Evolutionary conservation across 2,797 vertebrate genomes (phyloP).

Genomic region (Phrynocephalus forsythii): DNA sequence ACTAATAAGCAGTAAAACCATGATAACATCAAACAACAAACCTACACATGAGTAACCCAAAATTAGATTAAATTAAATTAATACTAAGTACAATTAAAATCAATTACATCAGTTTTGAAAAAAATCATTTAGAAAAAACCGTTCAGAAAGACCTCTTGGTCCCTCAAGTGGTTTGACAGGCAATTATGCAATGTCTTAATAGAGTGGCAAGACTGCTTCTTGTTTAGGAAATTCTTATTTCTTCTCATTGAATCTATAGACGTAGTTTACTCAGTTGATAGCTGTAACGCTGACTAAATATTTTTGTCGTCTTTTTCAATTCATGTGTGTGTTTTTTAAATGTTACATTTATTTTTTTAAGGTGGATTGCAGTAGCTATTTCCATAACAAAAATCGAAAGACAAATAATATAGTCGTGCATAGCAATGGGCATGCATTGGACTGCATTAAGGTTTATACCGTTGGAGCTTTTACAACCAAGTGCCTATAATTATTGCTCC

Average conservation of each 20-base stretch:
- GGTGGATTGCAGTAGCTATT: not conserved
- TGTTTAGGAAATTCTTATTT: not conserved
- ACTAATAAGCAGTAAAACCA: too few species aligned
- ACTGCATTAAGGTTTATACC: not conserved
- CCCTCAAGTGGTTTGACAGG: too few species aligned
- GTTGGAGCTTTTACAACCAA: not conserved
- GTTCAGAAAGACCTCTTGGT: too few species aligned
- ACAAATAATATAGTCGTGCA: not conserved
- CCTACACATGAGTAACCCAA: too few species aligned
- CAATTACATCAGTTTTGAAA: too few species aligned
- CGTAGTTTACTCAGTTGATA: not conserved
- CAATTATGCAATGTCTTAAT: too few species aligned
- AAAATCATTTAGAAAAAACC: too few species aligned
- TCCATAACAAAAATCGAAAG: not conserved
- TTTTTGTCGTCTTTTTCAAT: not conserved
- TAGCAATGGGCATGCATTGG: not conserved
- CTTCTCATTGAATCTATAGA: not conserved
- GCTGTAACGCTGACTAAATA: not conserved
- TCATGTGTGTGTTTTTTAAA: not conserved
- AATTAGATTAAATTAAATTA: too few species aligned
- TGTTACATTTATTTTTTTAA: too few species aligned
- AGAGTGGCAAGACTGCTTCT: not conserved
- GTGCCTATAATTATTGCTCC: not conserved
- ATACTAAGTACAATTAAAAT: too few species aligned
- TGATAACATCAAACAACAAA: too few species aligned